These are phyloP conservation scores for Nannospalax galili DNA, from an alignment of 2,113 vertebrate genomes.

Conservation along the genomic window DNA sequence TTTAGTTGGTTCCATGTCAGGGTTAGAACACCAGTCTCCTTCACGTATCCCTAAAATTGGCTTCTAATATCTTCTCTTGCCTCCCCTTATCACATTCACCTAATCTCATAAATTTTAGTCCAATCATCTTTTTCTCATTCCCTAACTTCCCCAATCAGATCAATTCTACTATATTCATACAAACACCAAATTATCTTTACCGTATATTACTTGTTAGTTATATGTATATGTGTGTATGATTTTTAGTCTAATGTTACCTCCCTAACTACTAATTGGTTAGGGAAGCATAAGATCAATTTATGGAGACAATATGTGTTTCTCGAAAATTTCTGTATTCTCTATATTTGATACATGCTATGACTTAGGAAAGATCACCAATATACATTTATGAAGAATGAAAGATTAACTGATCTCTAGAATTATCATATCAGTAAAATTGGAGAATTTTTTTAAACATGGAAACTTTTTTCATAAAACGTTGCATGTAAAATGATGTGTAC, in stretches of 20 bases:
- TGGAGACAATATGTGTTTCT: not conserved
- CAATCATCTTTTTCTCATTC: not conserved
- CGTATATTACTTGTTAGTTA: not conserved
- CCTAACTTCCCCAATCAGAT: not conserved
- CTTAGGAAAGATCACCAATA: not conserved
- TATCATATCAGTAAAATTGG: not conserved
- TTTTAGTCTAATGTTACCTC: not conserved
- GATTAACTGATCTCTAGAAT: not conserved
- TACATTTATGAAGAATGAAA: not conserved
- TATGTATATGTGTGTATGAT: not conserved
- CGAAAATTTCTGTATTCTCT: not conserved
- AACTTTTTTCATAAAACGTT: not conserved
- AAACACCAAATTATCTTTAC: not conserved
- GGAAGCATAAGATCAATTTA: not conserved
- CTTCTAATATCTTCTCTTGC: not conserved
- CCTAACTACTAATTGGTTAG: not conserved
- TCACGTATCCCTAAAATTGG: too few relatives aligned
- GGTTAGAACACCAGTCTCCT: not conserved
- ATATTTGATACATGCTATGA: not conserved
- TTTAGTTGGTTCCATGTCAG: not conserved
- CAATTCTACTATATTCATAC: not conserved
- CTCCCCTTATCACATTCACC: not conserved
- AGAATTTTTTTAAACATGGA: not conserved
- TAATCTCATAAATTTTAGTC: not conserved
- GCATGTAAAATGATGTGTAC: fast-evolving